Evolutionary conservation across 2,888 invertebrate genomes (phyloP), one percentile per base, ranked within the genome.

Genomic region (Pandemis heparana): DNA sequence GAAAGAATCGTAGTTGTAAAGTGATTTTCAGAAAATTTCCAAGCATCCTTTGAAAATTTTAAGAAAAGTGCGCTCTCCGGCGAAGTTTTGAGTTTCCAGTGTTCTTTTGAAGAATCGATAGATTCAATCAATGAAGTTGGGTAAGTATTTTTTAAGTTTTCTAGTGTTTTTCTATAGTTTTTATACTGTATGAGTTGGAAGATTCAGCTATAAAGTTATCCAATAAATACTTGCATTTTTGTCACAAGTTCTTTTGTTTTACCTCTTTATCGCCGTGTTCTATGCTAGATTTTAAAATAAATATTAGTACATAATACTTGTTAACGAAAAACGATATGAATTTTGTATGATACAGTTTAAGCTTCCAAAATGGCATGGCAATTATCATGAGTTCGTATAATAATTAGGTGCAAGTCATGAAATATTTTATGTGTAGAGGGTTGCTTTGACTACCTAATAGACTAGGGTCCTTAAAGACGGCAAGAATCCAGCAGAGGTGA

Each of bases 1-100:
- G 79, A 77, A 87, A 85, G 86, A 85, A 83, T 85, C 83, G 80
- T 77, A 79, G 82, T 84, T 82, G 72, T 77, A 81, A 82, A 84
- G 82, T 81, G 82, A 85, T 85, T 86, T 84, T 81, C 80, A 77
- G 77, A 79, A 80, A 80, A 82, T 83, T 82, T 82, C 81, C 80
- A 79, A 81, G 80, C 81, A 82, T 82, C 82, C 83, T 83, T 80
- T 78, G 75, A 74, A 78, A 77, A 78, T 79, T 82, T 77, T 75
- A 74, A 75, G 72, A 76, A 78, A 79, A 79, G 80, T 75, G 75
- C 60, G 75, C 79, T 77, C 70, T 75, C 69, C 75, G 73, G 77
- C 78, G 79, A 76, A 78, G 73, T 81, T 80, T 56, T 78, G 78
- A 78, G 80, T 77, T 77, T 65, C 75, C 51, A 70, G 61, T 74